Evolutionary conservation across 2,888 invertebrate species (phyloP).

Genomic region (Nephrotoma appendiculata): DNA sequence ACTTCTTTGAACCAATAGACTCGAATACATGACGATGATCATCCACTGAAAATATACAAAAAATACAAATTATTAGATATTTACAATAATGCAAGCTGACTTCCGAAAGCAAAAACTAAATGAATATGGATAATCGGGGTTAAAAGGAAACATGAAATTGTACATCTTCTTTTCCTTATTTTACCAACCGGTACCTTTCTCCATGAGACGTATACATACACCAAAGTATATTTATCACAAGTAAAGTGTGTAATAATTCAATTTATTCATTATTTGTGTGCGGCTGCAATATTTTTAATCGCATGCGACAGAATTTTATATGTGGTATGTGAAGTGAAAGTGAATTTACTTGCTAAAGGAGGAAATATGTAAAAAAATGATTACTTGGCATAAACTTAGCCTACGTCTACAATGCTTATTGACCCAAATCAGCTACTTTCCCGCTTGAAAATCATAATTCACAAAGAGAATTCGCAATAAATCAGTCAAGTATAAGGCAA

Average conservation of each 20-base stretch:
- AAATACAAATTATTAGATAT: background rate
- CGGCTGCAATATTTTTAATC: background rate
- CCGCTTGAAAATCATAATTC: background rate
- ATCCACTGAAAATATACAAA: background rate
- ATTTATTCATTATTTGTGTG: too few relatives aligned
- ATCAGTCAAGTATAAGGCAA: background rate
- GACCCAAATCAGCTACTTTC: background rate
- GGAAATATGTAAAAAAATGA: background rate
- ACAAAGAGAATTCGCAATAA: background rate
- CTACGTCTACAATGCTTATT: background rate
- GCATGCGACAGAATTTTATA: background rate
- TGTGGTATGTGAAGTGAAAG: background rate
- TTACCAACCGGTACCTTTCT: background rate
- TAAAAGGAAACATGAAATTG: background rate
- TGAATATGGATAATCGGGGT: background rate
- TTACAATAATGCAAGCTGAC: background rate
- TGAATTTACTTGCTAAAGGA: background rate
- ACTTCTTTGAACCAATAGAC: background rate
- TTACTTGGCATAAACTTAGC: background rate
- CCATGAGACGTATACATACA: background rate
- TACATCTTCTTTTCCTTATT: background rate
- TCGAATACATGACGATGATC: background rate
- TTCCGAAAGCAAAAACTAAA: background rate
- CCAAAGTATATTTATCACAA: background rate
- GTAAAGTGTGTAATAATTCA: too few relatives aligned